phyloP scores from a whole-genome alignment of 1,140 invertebrate genomes.

The Xylocopa sonorina region DNA sequence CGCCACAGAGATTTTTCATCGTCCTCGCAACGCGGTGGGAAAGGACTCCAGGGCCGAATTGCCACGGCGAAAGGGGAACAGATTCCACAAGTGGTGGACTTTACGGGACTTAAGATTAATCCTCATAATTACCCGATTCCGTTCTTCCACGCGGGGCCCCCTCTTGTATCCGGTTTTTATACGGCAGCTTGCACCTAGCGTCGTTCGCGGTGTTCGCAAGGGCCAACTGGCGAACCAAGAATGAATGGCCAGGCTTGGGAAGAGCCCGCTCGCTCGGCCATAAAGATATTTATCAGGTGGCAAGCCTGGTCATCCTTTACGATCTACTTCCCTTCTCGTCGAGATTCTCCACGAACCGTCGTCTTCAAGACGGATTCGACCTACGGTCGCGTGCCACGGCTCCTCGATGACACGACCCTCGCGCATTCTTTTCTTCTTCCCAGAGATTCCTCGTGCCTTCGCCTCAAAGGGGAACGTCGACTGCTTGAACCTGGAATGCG shows the following conservation, averaged over 20 bases:
- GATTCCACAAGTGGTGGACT: conserved; percentile 81
- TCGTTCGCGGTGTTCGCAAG: conserved; percentile 18
- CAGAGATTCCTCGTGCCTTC: conserved; percentile 25
- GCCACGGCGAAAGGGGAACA: conserved; percentile 40
- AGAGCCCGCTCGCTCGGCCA: conserved; percentile 38
- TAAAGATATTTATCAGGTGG: conserved; percentile 77
- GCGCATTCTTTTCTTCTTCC: conserved; percentile 34
- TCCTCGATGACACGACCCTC: conserved; percentile 22
- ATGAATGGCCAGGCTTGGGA: neutral
- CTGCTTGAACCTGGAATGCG: neutral
- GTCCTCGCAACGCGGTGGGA: neutral
- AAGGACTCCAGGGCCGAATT: conserved; percentile 1
- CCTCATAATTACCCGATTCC: conserved; percentile 78
- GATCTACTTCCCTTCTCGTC: conserved; percentile 39
- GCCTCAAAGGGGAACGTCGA: neutral
- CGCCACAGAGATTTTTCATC: conserved; percentile 32
- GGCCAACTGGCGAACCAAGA: neutral
- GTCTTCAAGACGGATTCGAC: conserved; percentile 22
- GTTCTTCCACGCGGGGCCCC: conserved; percentile 61
- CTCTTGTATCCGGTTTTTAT: conserved; percentile 69
- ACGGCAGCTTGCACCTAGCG: conserved; percentile 37
- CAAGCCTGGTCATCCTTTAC: conserved; percentile 69
- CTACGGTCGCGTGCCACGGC: conserved; percentile 53
- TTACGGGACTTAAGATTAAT: conserved; percentile 82
- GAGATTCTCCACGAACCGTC: conserved; percentile 46